Conservation (phyloP, 2,113 vertebrate species). For the Eidolon helvum region DNA sequence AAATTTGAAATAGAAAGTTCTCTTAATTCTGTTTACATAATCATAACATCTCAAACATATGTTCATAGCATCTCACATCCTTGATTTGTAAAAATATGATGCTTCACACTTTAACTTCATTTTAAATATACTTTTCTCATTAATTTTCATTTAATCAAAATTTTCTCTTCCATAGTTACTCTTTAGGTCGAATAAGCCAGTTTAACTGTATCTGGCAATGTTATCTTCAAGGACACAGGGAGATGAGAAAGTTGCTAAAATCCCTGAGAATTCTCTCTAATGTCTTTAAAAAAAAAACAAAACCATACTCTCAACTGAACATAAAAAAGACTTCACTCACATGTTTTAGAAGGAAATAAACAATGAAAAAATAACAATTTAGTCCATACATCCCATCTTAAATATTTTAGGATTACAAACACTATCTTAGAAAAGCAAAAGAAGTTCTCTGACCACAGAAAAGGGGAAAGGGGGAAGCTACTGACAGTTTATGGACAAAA, state of each 20-base stretch:
- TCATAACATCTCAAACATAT: slow-evolving; percentile 6
- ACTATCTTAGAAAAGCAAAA: slow-evolving; percentile 16
- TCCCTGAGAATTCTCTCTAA: not conserved
- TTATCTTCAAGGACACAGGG: not conserved
- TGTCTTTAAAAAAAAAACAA: not conserved
- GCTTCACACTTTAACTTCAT: slow-evolving; percentile 22
- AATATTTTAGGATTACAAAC: not conserved
- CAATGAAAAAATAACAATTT: not conserved
- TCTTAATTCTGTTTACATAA: slow-evolving; percentile 10
- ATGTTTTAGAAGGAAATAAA: slow-evolving; percentile 46
- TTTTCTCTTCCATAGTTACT: not conserved
- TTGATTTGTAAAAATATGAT: slow-evolving; percentile 18
- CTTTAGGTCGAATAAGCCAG: not conserved
- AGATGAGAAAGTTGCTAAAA: slow-evolving; percentile 19
- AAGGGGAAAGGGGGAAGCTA: not conserved
- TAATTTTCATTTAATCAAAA: slow-evolving; percentile 26
- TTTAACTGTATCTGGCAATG: slow-evolving; percentile 13
- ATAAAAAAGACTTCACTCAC: slow-evolving; percentile 17
- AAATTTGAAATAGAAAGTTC: slow-evolving; percentile 23
- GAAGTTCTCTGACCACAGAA: slow-evolving; percentile 5
- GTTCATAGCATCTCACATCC: not conserved
- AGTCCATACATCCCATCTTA: not conserved
- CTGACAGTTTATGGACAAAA: not conserved
- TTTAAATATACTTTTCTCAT: slow-evolving; percentile 28
- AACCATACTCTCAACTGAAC: not conserved